Evolutionary conservation across 2,113 vertebrate species (phyloP), one percentile per base, ranked within the genome.

Genomic region (Cygnus atratus): DNA sequence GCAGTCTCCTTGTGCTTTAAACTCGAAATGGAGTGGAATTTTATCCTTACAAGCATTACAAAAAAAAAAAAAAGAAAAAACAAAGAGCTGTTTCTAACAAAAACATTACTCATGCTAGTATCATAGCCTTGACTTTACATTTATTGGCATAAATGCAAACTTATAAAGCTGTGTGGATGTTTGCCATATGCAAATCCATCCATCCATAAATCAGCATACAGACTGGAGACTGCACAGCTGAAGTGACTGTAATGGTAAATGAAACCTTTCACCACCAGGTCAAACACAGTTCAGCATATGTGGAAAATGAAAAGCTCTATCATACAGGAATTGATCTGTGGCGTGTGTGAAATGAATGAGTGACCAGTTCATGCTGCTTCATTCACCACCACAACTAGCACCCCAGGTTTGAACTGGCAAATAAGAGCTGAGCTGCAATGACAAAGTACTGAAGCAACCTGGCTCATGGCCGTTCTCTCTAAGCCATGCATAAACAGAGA

Each of bases 151-250:
- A 83, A 76, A 93, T 83, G 52, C 2, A 48, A 62, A 90, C 73
- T 92, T 95, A 87, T 10, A 95, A 80, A 96, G 93, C 92, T 91
- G 55, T 57, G 52, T 95, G 95, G 96, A 92, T 93, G 75, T 65
- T 93, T 95, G 88, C 96, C 95, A 93, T 96, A 95, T 95, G 93
- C 93, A 95, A 96, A 97, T 96, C 90, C 84, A 93, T 80, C 88
- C 94, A 82, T 87, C 95, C 76, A 95, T 96, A 97, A 96, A 96
- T 96, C 95, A 96, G 66, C 0, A 2, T 77, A 46, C 35, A 87
- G 92, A 78, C 88, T 82, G 76, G 94, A 95, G 81, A 85, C 90
- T 84, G 86, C 86, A 89, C 92, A 96, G 90, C 95, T 97, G 94
- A 95, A 95, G 86, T 66, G 91, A 88, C 86, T 92, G 93, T 93